Percentiles rank a stretch among this genome's conserved stretches.
Conservation (phyloP, 2,113 vertebrate genomes). For the Patagioenas fasciata region DNA sequence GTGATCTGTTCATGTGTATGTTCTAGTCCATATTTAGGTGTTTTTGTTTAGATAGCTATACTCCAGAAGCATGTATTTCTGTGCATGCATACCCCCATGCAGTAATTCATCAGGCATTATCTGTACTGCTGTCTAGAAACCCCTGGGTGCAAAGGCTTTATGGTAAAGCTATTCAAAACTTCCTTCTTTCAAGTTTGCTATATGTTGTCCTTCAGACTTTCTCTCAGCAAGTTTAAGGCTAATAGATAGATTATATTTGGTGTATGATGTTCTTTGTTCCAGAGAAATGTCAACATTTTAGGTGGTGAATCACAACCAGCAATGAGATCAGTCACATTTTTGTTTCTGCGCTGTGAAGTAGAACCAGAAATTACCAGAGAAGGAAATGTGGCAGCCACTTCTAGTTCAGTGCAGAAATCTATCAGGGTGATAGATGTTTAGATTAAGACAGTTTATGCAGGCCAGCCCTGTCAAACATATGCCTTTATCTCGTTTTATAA, state of each 20-base stretch:
- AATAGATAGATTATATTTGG: neutral
- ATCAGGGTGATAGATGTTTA: neutral
- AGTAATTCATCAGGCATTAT: neutral
- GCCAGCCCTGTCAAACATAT: neutral
- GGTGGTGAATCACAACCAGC: neutral
- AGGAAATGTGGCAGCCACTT: neutral
- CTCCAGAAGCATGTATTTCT: neutral
- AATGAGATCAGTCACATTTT: neutral
- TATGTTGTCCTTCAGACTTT: neutral
- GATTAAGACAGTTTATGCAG: neutral
- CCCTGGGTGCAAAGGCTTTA: neutral
- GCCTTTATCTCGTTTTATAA: neutral
- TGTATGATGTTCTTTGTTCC: neutral
- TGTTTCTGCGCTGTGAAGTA: neutral
- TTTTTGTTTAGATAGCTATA: neutral
- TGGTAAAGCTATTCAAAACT: neutral
- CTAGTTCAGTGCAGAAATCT: neutral
- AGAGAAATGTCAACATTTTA: neutral
- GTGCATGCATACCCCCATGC: neutral
- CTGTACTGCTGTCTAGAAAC: neutral
- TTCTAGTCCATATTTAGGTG: neutral
- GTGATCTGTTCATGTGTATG: neutral
- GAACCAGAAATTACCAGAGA: neutral
- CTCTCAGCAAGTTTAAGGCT: neutral
- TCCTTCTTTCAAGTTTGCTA: neutral